A percentile compares a stretch with the other conserved stretches of the same genome.
These are phyloP conservation scores for Eudyptes chrysolophus DNA, from an alignment of 2,113 vertebrate species.

Conservation along the genomic window DNA sequence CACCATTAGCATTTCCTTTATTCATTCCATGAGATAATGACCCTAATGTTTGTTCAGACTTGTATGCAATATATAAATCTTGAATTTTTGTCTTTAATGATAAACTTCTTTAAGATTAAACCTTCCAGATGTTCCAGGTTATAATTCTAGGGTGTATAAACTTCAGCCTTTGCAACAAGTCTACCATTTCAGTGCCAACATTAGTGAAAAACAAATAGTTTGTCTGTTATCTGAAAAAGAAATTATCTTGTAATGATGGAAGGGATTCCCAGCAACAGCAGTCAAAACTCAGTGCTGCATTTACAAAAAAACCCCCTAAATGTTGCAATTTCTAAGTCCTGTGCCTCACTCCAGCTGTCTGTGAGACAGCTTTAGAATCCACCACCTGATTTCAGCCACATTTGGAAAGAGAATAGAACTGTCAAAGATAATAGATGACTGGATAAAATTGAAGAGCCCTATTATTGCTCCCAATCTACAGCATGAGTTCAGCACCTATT, in stretches of 20 bases:
- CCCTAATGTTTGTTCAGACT: background rate
- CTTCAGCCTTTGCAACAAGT: background rate
- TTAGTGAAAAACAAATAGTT: background rate
- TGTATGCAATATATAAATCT: background rate
- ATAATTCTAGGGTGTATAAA: background rate
- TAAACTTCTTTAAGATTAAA: background rate
- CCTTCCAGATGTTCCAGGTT: background rate
- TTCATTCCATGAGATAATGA: background rate
- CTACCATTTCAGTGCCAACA: background rate
- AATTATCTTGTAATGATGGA: background rate
- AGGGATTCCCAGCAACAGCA: background rate
- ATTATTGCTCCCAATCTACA: background rate
- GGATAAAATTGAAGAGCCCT: background rate
- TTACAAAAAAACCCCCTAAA: background rate
- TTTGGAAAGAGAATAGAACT: background rate
- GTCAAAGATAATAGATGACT: background rate
- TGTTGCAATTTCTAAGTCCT: background rate
- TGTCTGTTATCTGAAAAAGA: background rate
- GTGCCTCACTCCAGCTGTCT: background rate
- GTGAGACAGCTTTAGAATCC: background rate
- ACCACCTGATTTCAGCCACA: background rate
- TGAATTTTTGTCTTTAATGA: background rate
- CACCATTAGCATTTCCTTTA: background rate
- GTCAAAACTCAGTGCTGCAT: background rate
- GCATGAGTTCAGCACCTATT: background rate